Percentiles rank a stretch among this genome's conserved stretches.
Conservation (phyloP, 2,888 invertebrate species). For the Oithona nana region DNA sequence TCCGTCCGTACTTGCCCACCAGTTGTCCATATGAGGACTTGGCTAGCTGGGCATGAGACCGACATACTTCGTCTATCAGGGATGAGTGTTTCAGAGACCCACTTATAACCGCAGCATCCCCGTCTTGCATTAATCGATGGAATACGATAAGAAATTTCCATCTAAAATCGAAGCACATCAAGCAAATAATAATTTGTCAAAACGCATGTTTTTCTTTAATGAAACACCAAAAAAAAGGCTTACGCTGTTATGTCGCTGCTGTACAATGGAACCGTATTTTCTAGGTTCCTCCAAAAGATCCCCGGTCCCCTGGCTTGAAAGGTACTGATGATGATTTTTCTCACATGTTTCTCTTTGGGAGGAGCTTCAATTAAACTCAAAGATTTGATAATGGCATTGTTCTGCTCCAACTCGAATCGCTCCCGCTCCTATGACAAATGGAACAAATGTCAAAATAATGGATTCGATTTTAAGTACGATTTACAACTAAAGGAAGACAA, state of each 20-base stretch:
- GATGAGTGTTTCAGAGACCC: not conserved
- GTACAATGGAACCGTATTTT: not conserved
- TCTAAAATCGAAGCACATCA: no score
- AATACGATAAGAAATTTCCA: not conserved
- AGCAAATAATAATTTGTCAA: no score
- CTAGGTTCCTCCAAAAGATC: conserved; percentile 20
- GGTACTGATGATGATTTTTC: conserved; percentile 27
- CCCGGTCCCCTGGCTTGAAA: conserved; percentile 19
- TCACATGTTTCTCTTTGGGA: conserved; percentile 31
- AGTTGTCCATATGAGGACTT: not conserved
- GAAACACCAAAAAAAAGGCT: no score
- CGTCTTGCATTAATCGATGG: not conserved
- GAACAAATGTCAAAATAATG: not conserved
- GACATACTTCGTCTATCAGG: not conserved
- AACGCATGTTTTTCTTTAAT: no score
- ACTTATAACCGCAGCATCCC: not conserved
- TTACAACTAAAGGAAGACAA: not conserved
- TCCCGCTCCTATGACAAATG: not conserved
- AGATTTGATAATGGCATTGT: not conserved
- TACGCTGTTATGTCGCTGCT: not conserved
- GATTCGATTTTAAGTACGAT: not conserved
- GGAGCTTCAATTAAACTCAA: conserved; percentile 1
- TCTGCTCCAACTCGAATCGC: not conserved
- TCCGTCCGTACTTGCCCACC: not conserved
- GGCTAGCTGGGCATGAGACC: not conserved